These are phyloP conservation scores for Pelvicachromis taeniatus DNA, from an alignment of 2,113 vertebrate genomes.

Conservation along the genomic window DNA sequence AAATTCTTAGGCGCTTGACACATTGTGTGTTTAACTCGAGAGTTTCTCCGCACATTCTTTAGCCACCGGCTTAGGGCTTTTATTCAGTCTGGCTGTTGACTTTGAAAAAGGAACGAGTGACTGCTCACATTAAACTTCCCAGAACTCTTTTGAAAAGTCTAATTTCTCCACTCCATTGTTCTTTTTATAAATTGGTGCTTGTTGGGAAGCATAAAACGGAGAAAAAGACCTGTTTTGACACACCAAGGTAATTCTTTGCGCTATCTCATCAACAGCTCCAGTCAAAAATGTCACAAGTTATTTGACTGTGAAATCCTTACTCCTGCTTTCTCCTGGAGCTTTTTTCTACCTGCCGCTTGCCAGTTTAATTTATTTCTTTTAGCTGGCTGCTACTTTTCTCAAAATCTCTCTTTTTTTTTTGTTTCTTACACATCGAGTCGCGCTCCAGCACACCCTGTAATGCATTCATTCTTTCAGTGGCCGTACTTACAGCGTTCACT, in stretches of 20 bases:
- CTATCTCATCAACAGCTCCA: constrained; percentile 61
- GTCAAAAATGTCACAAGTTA: constrained; percentile 67
- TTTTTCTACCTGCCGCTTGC: constrained; percentile 38
- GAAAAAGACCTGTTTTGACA: constrained; percentile 52
- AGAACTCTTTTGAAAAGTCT: constrained; percentile 34
- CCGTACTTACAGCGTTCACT: constrained; percentile 13
- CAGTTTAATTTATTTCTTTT: constrained; percentile 50
- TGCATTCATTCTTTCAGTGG: constrained; percentile 43
- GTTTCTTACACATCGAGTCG: not conserved
- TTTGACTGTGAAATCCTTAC: constrained; percentile 60
- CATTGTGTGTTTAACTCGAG: not conserved
- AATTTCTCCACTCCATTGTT: constrained; percentile 48
- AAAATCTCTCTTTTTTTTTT: not conserved
- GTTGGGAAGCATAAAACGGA: constrained; percentile 30
- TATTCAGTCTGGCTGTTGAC: not conserved
- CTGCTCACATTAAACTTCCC: constrained; percentile 8
- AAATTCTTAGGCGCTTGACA: not conserved
- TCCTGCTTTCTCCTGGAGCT: constrained; percentile 27
- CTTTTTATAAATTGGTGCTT: constrained; percentile 46
- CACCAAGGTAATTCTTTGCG: constrained; percentile 51
- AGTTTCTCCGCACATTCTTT: not conserved
- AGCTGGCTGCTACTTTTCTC: constrained; percentile 21
- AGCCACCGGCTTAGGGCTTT: not conserved
- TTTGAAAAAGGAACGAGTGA: not conserved
- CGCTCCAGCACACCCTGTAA: constrained; percentile 18